Conservation (phyloP, 1,140 invertebrate genomes). For the Cydia strobilella region DNA sequence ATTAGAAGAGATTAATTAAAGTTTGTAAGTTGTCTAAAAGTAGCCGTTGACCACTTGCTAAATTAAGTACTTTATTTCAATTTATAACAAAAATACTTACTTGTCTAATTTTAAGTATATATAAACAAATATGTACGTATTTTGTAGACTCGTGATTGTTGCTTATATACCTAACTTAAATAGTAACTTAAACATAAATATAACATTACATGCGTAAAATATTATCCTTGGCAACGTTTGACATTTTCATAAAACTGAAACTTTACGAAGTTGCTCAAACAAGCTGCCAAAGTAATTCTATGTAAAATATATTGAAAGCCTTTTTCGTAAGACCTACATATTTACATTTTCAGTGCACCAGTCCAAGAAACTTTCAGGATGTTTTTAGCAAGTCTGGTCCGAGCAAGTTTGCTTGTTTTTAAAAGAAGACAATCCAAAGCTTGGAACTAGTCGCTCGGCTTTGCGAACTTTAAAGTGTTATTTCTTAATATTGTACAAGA, state of each 20-base stretch:
- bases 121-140: too few relatives aligned
- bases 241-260: not conserved
- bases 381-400: not conserved
- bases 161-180: too few relatives aligned
- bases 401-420: constrained; percentile 4
- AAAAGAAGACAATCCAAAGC: constrained; percentile 20
- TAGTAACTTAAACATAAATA: not conserved
- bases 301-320: constrained; percentile 10
- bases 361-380: constrained; percentile 12
- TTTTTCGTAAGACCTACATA: constrained; percentile 8
- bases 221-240: not conserved
- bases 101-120: too few relatives aligned
- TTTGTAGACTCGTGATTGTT: too few relatives aligned
- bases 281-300: constrained; percentile 3
- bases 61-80: too few relatives aligned
- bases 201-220: not conserved
- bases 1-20: too few relatives aligned
- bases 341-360: constrained; percentile 15
- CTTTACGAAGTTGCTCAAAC: not conserved
- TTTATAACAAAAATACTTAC: too few relatives aligned
- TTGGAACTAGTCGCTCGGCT: not conserved
- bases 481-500: not conserved
- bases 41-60: too few relatives aligned
- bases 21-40: too few relatives aligned
- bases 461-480: not conserved